Conservation (phyloP, 2,113 vertebrate species). For the Bostrychus sinensis region DNA sequence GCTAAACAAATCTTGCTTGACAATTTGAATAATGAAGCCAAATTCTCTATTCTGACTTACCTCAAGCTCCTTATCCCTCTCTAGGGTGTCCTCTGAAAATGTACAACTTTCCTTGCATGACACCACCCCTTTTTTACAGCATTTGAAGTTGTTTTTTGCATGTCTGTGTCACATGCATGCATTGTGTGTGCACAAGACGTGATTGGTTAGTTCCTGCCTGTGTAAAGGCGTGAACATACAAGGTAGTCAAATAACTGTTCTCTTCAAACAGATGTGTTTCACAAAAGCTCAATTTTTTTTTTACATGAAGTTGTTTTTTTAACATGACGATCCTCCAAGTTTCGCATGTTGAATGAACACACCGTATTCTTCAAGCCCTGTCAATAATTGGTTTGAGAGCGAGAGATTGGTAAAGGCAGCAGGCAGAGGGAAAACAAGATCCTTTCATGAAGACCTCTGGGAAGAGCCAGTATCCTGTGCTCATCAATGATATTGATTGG, state of each 20-base stretch:
- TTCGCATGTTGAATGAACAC: neutral
- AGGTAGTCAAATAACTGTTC: too few species aligned
- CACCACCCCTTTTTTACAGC: constrained; percentile 31
- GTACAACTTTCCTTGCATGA: constrained; percentile 40
- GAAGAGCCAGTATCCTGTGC: constrained; percentile 45
- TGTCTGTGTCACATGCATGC: constrained; percentile 2
- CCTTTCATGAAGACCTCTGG: constrained; percentile 31
- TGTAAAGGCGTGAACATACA: constrained; percentile 1
- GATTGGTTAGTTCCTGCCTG: constrained; percentile 15
- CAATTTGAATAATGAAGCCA: neutral
- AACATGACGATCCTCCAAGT: too few species aligned
- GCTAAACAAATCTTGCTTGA: too few species aligned
- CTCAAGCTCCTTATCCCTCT: neutral
- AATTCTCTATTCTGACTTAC: constrained; percentile 5
- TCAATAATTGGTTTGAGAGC: neutral
- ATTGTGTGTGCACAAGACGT: constrained; percentile 4
- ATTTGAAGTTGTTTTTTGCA: constrained; percentile 33
- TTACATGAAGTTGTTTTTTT: neutral
- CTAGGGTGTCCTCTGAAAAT: constrained; percentile 34
- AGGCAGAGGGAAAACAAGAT: constrained; percentile 17
- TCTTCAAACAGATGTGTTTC: neutral
- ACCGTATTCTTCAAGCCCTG: neutral
- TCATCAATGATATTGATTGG: constrained; percentile 68
- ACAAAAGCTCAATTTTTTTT: neutral
- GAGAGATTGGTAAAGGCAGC: constrained; percentile 4